Conservation (phyloP, 1,140 invertebrate genomes). For the Batillaria attramentaria region DNA sequence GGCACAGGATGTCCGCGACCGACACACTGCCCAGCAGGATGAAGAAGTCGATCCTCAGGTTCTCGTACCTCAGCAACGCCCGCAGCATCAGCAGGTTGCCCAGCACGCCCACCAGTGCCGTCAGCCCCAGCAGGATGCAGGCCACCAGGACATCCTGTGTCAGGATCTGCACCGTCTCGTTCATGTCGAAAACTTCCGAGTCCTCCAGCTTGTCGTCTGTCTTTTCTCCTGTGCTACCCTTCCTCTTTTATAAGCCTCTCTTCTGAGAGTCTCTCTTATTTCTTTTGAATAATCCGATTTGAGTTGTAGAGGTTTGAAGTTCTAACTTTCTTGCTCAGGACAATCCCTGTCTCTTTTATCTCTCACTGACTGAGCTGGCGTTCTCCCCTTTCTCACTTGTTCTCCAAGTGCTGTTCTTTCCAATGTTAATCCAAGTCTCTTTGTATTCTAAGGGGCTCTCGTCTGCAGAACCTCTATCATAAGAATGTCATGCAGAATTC, state of each 20-base stretch:
- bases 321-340: neutral
- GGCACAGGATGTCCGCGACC: constrained; percentile 54
- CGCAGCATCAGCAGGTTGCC: constrained; percentile 62
- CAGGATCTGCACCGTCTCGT: constrained; percentile 13
- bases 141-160: constrained; percentile 46
- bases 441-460: too few species aligned
- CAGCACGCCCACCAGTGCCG: constrained; percentile 57
- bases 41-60: constrained; percentile 57
- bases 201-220: neutral
- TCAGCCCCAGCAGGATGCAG: constrained; percentile 54
- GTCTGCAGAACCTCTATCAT: too few species aligned
- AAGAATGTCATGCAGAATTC: too few species aligned
- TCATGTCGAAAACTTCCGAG: neutral
- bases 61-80: constrained; percentile 51
- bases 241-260: neutral
- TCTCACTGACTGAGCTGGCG: too few species aligned
- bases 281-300: neutral
- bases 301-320: neutral
- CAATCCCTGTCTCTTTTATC: neutral
- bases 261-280: neutral
- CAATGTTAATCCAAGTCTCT: too few species aligned
- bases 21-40: constrained; percentile 57
- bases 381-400: too few species aligned
- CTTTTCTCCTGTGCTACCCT: neutral
- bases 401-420: too few species aligned